These are phyloP conservation scores for Myotis brandtii DNA, from an alignment of 2,113 vertebrate genomes.

Conservation along the genomic window DNA sequence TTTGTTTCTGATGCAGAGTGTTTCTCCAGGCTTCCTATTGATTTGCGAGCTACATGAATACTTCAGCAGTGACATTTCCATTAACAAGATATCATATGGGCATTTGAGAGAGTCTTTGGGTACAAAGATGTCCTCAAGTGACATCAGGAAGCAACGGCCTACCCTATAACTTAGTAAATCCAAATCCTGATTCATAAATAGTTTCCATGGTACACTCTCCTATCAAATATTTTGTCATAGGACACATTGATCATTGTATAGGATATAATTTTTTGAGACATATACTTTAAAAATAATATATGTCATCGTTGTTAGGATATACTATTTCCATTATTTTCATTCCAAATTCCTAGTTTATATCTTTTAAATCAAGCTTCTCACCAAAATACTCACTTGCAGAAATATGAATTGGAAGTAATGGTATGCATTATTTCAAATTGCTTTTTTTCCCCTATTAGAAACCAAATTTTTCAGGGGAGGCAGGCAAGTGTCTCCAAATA, in stretches of 20 bases:
- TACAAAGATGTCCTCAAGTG: not conserved
- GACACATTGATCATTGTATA: not conserved
- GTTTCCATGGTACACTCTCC: not conserved
- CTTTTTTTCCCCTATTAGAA: not conserved
- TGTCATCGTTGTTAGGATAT: not conserved
- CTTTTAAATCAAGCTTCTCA: constrained; percentile 7
- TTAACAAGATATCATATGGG: not conserved
- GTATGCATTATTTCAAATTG: not conserved
- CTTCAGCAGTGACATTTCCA: not conserved
- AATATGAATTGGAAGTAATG: not conserved
- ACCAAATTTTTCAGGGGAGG: not conserved
- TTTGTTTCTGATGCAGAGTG: not conserved
- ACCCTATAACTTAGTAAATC: not conserved
- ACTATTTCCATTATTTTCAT: not conserved
- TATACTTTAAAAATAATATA: not conserved
- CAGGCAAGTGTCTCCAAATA: not conserved
- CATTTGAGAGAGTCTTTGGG: not conserved
- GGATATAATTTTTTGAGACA: not conserved
- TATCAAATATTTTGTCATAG: not conserved
- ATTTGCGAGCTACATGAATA: not conserved
- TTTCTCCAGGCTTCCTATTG: not conserved
- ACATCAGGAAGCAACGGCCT: not conserved
- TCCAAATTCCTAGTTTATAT: not conserved
- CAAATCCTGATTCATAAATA: not conserved
- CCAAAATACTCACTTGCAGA: not conserved